These are phyloP conservation scores for Amazona ochrocephala DNA, from an alignment of 2,797 vertebrate genomes.

Conservation along the genomic window DNA sequence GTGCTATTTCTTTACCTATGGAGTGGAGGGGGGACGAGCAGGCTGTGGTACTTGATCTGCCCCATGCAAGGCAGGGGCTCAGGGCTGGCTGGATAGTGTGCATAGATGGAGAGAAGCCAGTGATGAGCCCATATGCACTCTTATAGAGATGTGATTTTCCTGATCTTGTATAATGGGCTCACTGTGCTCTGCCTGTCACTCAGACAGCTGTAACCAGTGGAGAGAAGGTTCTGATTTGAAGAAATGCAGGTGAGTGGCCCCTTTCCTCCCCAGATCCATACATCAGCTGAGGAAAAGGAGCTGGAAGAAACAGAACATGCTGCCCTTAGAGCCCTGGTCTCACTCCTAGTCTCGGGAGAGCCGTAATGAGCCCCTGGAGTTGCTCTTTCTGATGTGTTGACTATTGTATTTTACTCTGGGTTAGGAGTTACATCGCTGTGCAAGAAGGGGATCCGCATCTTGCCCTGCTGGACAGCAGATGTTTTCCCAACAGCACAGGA, in stretches of 20 bases:
- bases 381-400: not conserved
- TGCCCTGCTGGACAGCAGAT: not conserved
- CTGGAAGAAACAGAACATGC: not conserved
- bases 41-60: no score
- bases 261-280: not conserved
- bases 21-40: accelerated
- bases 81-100: not conserved
- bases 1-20: accelerated
- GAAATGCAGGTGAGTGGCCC: not conserved
- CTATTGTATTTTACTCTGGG: accelerated
- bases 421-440: accelerated
- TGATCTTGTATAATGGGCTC: not conserved
- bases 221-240: not conserved
- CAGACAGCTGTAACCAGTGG: not conserved
- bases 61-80: not conserved
- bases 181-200: not conserved
- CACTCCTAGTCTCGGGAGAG: not conserved
- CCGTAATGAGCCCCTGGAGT: not conserved
- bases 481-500: not conserved
- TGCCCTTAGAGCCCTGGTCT: not conserved
- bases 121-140: accelerated
- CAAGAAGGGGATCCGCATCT: not conserved
- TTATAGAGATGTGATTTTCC: not conserved
- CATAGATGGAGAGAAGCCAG: not conserved
- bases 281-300: not conserved